A percentile compares a stretch with the other conserved stretches of the same genome.
These are phyloP conservation scores for Bombus confusus DNA, from an alignment of 1,140 invertebrate species.

Conservation along the genomic window DNA sequence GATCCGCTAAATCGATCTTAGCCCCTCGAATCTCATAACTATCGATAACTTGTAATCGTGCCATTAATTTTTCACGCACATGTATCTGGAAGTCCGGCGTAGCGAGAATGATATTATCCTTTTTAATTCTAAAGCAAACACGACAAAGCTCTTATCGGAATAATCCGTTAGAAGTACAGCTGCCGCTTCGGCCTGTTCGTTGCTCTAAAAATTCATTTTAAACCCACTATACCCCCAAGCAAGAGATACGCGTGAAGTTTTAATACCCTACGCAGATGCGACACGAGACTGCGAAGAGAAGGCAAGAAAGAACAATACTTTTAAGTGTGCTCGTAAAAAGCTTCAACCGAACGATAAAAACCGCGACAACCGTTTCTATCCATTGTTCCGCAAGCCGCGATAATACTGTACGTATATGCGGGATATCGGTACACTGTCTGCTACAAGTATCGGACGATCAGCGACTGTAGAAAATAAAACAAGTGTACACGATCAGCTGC, in stretches of 20 bases:
- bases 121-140: background rate
- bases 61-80: no score
- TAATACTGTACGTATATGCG: no score
- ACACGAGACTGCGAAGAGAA: background rate
- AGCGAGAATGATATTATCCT: background rate
- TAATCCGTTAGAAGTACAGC: background rate
- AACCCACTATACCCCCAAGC: background rate
- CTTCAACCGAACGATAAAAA: background rate
- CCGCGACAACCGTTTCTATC: background rate
- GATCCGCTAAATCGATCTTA: no score
- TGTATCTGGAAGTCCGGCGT: background rate
- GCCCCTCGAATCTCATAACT: no score
- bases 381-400: background rate
- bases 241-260: background rate
- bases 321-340: background rate
- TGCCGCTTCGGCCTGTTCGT: background rate
- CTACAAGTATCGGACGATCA: no score
- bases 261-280: background rate
- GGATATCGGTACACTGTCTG: no score
- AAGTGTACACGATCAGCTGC: no score
- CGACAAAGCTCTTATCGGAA: background rate
- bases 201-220: background rate
- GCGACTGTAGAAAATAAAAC: no score
- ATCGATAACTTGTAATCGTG: no score
- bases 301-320: slow-evolving; percentile 1